Conservation (phyloP, 2,888 invertebrate genomes). For the Lasius platythorax region DNA sequence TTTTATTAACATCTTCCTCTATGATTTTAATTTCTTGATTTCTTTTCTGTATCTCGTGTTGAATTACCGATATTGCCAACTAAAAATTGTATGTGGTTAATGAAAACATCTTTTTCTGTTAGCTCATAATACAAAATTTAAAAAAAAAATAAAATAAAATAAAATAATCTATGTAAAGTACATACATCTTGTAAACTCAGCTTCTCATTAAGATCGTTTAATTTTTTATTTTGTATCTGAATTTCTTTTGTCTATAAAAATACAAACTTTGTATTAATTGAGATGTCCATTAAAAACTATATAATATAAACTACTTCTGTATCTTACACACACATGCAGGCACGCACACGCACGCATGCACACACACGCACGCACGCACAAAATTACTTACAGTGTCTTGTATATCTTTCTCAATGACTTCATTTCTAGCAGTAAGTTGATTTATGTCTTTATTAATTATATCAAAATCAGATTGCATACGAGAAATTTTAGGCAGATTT, state of each 20-base stretch:
- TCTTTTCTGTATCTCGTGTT: constrained; percentile 86
- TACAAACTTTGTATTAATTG: neutral
- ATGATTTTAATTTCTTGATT: constrained; percentile 94
- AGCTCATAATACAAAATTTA: neutral
- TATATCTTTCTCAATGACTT: constrained; percentile 96
- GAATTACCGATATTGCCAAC: constrained; percentile 42
- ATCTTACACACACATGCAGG: neutral
- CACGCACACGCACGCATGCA: neutral
- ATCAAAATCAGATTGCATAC: constrained; percentile 98
- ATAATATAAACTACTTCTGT: neutral
- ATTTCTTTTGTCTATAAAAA: constrained; percentile 89
- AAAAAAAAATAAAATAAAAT: neutral
- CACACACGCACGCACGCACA: neutral
- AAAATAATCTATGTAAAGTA: constrained; percentile 69
- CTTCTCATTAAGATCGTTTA: constrained; percentile 88
- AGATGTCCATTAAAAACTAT: neutral
- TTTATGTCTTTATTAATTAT: constrained; percentile 98
- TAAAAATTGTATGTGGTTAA: constrained; percentile 76
- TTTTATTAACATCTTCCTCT: constrained; percentile 95
- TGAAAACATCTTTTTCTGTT: constrained; percentile 86
- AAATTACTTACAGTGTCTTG: constrained; percentile 91
- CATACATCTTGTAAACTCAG: constrained; percentile 82
- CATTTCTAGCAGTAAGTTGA: constrained; percentile 95
- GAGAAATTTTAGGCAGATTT: constrained; percentile 96
- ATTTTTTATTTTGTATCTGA: constrained; percentile 88